A percentile compares a stretch with the other conserved stretches of the same genome.
Conservation (phyloP, 2,888 invertebrate genomes). For the Trissolcus brochymenae region DNA sequence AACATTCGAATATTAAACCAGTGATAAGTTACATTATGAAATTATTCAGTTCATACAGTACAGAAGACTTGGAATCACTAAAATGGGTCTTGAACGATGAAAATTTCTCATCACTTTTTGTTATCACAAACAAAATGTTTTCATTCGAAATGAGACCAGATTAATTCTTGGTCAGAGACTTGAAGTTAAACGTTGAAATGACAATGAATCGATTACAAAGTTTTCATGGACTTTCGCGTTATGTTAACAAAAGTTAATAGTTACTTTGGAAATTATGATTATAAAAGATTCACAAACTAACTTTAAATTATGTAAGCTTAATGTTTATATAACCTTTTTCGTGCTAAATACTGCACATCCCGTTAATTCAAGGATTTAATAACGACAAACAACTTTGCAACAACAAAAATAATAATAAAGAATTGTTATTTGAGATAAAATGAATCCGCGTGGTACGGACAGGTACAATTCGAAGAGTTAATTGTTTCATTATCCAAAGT, state of each 20-base stretch:
- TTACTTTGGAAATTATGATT: neutral
- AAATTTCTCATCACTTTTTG: no score
- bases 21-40: neutral
- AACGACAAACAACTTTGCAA: neutral
- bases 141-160: no score
- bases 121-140: no score
- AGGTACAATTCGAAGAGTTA: neutral
- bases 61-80: no score
- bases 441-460: neutral
- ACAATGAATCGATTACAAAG: no score
- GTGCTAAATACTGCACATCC: neutral
- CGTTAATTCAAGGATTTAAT: neutral
- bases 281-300: slow-evolving; percentile 13
- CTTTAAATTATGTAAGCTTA: slow-evolving; percentile 21
- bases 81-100: no score
- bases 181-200: no score
- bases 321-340: slow-evolving; percentile 4
- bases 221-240: no score
- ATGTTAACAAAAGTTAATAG: no score
- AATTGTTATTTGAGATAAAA: neutral
- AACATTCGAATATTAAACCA: no score
- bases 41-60: neutral
- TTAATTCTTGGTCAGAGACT: no score
- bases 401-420: no score
- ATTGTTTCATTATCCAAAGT: slow-evolving; percentile 11